phyloP scores from a whole-genome alignment of 2,888 invertebrate genomes.

The Calameuta filiformis region DNA sequence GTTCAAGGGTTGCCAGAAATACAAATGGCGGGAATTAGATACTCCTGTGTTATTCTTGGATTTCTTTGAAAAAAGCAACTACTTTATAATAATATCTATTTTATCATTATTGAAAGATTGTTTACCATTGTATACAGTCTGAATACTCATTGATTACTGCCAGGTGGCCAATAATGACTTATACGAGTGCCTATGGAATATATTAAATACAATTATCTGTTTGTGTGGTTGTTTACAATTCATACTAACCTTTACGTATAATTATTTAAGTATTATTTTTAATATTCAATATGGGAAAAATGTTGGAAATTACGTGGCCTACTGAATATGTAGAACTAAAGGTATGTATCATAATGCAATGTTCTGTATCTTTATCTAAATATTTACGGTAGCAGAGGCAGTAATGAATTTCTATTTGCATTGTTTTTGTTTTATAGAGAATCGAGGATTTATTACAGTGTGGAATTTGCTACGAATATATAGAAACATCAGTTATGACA shows the following conservation, averaged over 20 bases:
- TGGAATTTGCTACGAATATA: constrained; percentile 68
- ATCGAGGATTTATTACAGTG: constrained; percentile 66
- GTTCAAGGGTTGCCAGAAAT: background rate
- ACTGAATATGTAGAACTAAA: constrained; percentile 47
- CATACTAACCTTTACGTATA: background rate
- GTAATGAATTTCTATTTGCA: constrained; percentile 14
- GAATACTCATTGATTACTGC: background rate
- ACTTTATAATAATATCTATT: background rate
- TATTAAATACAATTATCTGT: background rate
- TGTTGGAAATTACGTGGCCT: constrained; percentile 45
- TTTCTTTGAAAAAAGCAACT: background rate
- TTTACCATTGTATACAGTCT: background rate
- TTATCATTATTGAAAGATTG: background rate
- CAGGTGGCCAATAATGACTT: background rate
- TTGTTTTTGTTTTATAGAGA: constrained; percentile 53
- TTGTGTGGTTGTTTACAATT: background rate
- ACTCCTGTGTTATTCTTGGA: background rate
- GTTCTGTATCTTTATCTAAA: background rate
- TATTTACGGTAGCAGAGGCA: background rate
- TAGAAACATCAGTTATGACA: constrained; percentile 67
- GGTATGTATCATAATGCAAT: constrained; percentile 31
- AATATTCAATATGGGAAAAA: constrained; percentile 28
- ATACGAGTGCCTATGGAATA: background rate
- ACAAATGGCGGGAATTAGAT: background rate
- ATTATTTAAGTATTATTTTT: background rate